A percentile compares a stretch with the other conserved stretches of the same genome.
phyloP scores from a whole-genome alignment of 2,113 vertebrate species.

The Aphyosemion australe region DNA sequence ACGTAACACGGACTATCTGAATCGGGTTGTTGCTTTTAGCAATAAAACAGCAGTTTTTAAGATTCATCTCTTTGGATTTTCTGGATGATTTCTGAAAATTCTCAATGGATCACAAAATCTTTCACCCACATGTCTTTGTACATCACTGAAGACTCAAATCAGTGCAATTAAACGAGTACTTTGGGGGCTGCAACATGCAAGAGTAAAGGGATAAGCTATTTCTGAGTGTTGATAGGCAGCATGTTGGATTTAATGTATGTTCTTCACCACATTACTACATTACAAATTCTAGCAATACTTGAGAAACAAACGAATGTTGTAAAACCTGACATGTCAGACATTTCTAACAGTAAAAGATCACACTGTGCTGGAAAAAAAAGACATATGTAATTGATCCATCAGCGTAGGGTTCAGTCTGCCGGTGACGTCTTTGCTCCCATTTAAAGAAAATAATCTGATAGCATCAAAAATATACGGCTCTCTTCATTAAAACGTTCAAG shows the following conservation, averaged over 20 bases:
- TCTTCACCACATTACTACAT: background rate
- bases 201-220: slow-evolving; percentile 6
- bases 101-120: background rate
- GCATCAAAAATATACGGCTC: slow-evolving; percentile 28
- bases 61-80: background rate
- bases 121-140: background rate
- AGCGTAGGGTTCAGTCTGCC: slow-evolving; percentile 15
- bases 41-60: slow-evolving; percentile 8
- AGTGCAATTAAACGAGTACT: slow-evolving; percentile 15
- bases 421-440: slow-evolving; percentile 29
- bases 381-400: slow-evolving; percentile 4
- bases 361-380: slow-evolving; percentile 24
- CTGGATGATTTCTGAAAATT: background rate
- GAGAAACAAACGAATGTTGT: background rate
- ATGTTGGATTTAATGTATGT: background rate
- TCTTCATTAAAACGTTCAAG: slow-evolving; percentile 19
- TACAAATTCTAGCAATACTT: slow-evolving; percentile 26
- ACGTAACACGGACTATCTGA: background rate
- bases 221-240: background rate
- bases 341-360: slow-evolving; percentile 8
- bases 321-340: background rate
- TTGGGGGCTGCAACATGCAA: background rate
- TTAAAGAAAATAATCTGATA: slow-evolving; percentile 34
- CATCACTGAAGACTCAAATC: slow-evolving; percentile 1
- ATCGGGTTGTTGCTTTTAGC: background rate